These are phyloP conservation scores for Lochmaea capreae DNA, from an alignment of 2,888 invertebrate genomes.

Conservation along the genomic window DNA sequence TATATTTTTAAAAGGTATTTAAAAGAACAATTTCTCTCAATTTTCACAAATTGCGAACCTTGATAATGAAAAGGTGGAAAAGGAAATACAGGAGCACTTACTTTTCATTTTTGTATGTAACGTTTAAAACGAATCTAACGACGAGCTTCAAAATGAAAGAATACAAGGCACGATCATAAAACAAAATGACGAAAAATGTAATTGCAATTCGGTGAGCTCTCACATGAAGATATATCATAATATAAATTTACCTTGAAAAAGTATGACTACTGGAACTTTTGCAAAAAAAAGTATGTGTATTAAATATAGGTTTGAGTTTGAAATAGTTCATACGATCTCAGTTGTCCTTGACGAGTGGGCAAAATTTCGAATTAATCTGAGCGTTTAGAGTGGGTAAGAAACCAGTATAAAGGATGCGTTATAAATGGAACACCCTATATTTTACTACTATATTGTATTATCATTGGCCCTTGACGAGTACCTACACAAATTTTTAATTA, in stretches of 20 bases:
- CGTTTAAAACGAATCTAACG: neutral
- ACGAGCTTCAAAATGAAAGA: neutral
- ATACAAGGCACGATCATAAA: neutral
- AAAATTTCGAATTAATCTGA: no score
- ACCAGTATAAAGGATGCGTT: no score
- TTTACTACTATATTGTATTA: no score
- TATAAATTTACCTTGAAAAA: neutral
- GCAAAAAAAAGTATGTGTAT: neutral
- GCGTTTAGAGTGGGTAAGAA: no score
- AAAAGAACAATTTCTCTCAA: conserved; percentile 16
- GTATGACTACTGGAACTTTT: neutral
- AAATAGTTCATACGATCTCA: no score
- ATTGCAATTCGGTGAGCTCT: neutral
- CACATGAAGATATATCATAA: neutral
- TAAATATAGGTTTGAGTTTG: neutral
- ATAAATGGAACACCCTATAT: no score
- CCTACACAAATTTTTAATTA: no score
- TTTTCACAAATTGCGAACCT: conserved; percentile 17
- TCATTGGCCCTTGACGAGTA: no score
- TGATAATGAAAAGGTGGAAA: conserved; percentile 7
- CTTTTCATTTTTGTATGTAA: neutral
- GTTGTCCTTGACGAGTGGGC: no score
- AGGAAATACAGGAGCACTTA: neutral
- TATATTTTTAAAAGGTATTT: neutral
- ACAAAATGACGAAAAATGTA: neutral